Conservation (phyloP, 2,797 vertebrate species). For the Otolemur crassicaudatus region DNA sequence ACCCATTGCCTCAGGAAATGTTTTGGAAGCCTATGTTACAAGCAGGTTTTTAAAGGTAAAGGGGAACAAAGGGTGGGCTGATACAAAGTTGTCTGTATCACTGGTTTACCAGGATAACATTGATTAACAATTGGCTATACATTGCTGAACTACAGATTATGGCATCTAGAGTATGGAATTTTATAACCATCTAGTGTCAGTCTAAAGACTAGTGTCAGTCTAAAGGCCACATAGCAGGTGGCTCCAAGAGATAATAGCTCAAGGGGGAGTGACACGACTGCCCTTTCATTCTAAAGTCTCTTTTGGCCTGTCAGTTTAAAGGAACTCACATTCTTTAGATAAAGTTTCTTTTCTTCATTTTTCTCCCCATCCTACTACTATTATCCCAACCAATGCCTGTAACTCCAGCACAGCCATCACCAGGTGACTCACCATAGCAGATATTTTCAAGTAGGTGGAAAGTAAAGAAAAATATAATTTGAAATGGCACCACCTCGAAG, state of each 20-base stretch:
- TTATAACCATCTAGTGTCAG: not conserved
- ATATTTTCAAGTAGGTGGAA: not conserved
- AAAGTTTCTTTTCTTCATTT: not conserved
- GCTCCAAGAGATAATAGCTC: not conserved
- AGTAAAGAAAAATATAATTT: not conserved
- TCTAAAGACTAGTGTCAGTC: not conserved
- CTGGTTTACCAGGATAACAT: not conserved
- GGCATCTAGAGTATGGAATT: not conserved
- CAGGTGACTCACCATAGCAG: not conserved
- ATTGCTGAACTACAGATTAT: not conserved
- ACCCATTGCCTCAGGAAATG: not conserved
- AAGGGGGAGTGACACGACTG: not conserved
- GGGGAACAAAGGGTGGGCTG: not conserved
- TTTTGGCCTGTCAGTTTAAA: not conserved
- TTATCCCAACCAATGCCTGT: not conserved
- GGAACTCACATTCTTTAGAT: not conserved
- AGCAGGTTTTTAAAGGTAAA: not conserved
- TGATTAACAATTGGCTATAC: not conserved
- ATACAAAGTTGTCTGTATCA: not conserved
- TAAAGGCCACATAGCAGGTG: not conserved
- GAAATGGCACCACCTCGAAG: slow-evolving; percentile 31
- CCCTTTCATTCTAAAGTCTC: not conserved
- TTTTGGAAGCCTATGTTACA: not conserved
- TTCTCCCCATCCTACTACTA: not conserved
- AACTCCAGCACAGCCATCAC: not conserved